These are phyloP conservation scores for Pseudoips prasinana DNA, from an alignment of 2,888 invertebrate genomes.

Conservation along the genomic window DNA sequence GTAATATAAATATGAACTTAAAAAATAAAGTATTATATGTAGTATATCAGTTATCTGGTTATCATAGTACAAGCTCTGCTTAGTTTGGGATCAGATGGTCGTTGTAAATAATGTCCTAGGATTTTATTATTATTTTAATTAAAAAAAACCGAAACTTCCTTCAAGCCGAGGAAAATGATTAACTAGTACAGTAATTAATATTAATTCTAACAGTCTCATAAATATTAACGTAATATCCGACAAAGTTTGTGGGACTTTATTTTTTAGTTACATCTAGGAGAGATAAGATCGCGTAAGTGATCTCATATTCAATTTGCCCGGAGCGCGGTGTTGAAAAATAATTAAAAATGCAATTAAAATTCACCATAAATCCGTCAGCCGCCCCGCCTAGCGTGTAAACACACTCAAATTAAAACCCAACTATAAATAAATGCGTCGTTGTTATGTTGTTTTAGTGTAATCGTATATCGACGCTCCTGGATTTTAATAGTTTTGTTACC, in stretches of 20 bases:
- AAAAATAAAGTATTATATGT: too few relatives aligned
- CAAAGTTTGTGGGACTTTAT: conserved; percentile 26
- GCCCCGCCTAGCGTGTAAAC: conserved; percentile 67
- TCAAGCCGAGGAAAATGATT: too few relatives aligned
- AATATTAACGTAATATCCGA: conserved; percentile 24
- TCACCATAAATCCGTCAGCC: conserved; percentile 70
- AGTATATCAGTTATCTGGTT: too few relatives aligned
- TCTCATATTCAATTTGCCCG: conserved; percentile 70
- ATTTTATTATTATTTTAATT: too few relatives aligned
- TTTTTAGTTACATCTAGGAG: conserved; percentile 28
- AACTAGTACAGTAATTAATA: conserved; percentile 19
- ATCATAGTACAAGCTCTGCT: too few relatives aligned
- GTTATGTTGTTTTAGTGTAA: conserved; percentile 53
- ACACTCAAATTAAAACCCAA: conserved; percentile 53
- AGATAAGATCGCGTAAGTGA: conserved; percentile 60
- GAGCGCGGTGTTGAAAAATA: conserved; percentile 71
- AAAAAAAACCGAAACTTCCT: too few relatives aligned
- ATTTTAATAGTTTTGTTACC: conserved; percentile 38
- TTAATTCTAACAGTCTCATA: conserved; percentile 28
- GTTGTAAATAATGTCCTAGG: too few relatives aligned
- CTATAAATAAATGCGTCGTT: conserved; percentile 54
- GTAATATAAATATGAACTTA: too few relatives aligned
- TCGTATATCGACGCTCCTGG: conserved; percentile 36
- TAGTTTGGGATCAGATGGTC: too few relatives aligned
- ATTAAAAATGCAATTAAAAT: conserved; percentile 79